These are phyloP conservation scores for Paralichthys olivaceus DNA, from an alignment of 2,113 vertebrate genomes.

Conservation along the genomic window DNA sequence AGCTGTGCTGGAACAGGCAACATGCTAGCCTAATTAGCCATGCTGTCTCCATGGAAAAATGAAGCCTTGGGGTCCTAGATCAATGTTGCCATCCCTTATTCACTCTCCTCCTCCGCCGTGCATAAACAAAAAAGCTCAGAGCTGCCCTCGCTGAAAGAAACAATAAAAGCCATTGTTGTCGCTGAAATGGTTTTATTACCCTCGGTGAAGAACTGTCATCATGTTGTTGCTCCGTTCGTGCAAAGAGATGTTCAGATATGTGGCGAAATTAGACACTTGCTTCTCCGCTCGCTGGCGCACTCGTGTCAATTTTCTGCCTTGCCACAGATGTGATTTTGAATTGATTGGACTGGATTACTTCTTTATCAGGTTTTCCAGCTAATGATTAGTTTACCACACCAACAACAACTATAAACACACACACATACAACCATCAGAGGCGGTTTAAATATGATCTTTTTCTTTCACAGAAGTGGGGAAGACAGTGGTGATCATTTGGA, in stretches of 20 bases:
- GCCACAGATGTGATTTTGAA: slow-evolving; percentile 47
- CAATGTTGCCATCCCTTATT: slow-evolving; percentile 77
- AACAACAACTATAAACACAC: not conserved
- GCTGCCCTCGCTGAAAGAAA: slow-evolving; percentile 33
- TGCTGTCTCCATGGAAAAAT: slow-evolving; percentile 82
- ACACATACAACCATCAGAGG: not conserved
- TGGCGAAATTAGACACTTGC: slow-evolving; percentile 38
- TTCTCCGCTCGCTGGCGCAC: slow-evolving; percentile 14
- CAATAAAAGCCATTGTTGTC: slow-evolving; percentile 60
- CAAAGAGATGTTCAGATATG: slow-evolving; percentile 44
- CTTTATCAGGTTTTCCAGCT: slow-evolving; percentile 49
- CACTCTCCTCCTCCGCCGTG: slow-evolving; percentile 62
- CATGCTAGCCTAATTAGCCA: slow-evolving; percentile 85
- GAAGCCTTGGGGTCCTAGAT: slow-evolving; percentile 78
- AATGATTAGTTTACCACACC: slow-evolving; percentile 39
- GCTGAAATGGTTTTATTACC: slow-evolving; percentile 50
- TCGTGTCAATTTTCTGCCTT: slow-evolving; percentile 42
- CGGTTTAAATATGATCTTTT: not conserved
- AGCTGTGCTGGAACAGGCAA: slow-evolving; percentile 83
- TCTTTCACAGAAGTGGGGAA: not conserved
- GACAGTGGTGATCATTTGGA: slow-evolving; percentile 2
- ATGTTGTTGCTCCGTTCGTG: slow-evolving; percentile 21
- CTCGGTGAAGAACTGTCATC: slow-evolving; percentile 35
- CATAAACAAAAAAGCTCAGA: slow-evolving; percentile 58
- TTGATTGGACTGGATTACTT: slow-evolving; percentile 47